Conservation (phyloP, 2,888 invertebrate genomes). For the Rhamnusium bicolor region DNA sequence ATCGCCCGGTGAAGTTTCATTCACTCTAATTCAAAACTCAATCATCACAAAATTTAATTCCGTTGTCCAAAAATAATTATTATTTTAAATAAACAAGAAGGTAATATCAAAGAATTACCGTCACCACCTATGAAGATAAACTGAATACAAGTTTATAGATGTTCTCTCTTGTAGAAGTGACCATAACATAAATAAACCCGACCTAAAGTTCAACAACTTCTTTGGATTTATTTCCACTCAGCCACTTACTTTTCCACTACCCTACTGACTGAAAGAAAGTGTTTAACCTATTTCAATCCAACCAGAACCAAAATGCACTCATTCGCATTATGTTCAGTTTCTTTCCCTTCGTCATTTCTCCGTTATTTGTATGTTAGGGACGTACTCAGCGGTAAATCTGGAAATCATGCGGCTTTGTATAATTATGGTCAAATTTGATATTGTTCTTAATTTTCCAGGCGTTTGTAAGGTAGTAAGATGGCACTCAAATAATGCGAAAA, state of each 20-base stretch:
- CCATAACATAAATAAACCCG: neutral
- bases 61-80: neutral
- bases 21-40: no score
- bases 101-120: neutral
- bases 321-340: neutral
- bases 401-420: neutral
- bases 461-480: neutral
- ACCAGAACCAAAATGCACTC: neutral
- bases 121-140: neutral
- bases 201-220: conserved; percentile 1
- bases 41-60: neutral
- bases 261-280: conserved; percentile 6
- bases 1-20: no score
- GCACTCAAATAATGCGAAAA: neutral
- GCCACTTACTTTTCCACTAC: neutral
- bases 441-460: neutral
- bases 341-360: neutral
- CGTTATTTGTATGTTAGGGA: neutral
- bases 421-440: neutral
- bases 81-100: neutral
- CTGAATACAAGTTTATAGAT: neutral
- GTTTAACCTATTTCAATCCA: conserved; percentile 9
- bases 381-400: neutral
- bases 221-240: conserved; percentile 5
- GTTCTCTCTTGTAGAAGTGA: neutral